Conservation (phyloP, 2,797 vertebrate genomes). For the Semaprochilodus insignis region DNA sequence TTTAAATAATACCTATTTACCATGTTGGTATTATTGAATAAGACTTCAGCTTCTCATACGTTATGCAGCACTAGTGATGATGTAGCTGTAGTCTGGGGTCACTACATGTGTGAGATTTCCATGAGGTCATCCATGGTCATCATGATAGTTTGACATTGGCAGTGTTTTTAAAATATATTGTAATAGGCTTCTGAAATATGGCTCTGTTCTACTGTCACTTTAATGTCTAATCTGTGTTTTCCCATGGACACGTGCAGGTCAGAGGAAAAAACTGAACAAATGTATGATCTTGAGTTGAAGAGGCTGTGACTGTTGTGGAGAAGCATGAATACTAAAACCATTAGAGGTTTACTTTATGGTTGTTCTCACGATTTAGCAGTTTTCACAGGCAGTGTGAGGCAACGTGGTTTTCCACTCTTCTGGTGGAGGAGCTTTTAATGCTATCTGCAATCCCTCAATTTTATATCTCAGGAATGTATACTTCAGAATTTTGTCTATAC, state of each 20-base stretch:
- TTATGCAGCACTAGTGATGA: too few species aligned
- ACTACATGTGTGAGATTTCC: too few species aligned
- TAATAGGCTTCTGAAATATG: too few species aligned
- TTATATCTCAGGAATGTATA: neutral
- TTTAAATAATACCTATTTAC: too few species aligned
- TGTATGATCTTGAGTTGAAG: neutral
- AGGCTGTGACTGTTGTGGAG: too few species aligned
- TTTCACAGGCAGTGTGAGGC: neutral
- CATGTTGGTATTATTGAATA: too few species aligned
- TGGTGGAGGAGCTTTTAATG: neutral
- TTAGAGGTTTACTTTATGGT: neutral
- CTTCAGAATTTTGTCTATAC: neutral
- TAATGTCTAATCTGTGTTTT: neutral
- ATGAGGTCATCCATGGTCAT: too few species aligned
- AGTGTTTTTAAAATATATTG: too few species aligned
- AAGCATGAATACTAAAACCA: neutral
- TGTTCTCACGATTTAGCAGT: neutral
- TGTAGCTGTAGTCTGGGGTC: too few species aligned
- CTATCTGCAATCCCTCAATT: neutral
- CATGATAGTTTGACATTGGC: too few species aligned
- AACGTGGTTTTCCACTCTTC: neutral
- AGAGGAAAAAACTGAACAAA: neutral
- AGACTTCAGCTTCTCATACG: too few species aligned
- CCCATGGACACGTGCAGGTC: neutral
- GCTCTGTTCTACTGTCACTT: too few species aligned